phyloP scores from a whole-genome alignment of 2,113 vertebrate genomes.

The Saccopteryx leptura region DNA sequence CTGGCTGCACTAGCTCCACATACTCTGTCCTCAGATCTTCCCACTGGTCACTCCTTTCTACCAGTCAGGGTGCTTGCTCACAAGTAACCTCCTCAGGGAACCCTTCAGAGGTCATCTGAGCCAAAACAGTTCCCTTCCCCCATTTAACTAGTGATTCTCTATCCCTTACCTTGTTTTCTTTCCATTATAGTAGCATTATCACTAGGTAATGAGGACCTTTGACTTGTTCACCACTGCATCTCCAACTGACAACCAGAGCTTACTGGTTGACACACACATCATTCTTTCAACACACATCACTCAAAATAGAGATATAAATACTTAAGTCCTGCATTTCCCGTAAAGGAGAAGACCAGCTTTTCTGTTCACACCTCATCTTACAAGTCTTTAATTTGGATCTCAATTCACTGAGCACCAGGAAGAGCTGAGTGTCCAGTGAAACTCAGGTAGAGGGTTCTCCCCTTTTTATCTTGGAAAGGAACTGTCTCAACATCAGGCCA shows the following conservation, averaged over 20 bases:
- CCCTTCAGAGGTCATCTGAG: neutral
- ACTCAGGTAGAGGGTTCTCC: neutral
- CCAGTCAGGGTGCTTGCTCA: neutral
- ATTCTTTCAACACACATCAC: constrained; percentile 8
- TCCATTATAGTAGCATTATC: neutral
- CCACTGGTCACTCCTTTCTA: neutral
- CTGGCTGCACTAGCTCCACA: neutral
- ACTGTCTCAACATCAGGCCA: neutral
- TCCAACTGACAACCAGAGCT: neutral
- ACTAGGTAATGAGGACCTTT: neutral
- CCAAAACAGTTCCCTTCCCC: neutral
- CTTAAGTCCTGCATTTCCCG: neutral
- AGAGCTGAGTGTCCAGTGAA: neutral
- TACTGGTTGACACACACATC: neutral
- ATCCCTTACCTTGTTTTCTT: neutral
- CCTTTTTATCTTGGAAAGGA: neutral
- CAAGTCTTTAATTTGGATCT: constrained; percentile 29
- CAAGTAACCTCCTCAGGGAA: neutral
- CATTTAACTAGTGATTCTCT: neutral
- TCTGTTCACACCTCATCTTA: constrained; percentile 32
- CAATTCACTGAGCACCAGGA: neutral
- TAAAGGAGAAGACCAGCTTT: neutral
- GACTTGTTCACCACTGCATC: neutral
- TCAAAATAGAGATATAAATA: neutral
- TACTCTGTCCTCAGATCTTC: neutral